Evolutionary conservation across 1,140 invertebrate species (phyloP), one percentile per base, ranked within the genome.

Genomic region (Anastrepha ludens): DNA sequence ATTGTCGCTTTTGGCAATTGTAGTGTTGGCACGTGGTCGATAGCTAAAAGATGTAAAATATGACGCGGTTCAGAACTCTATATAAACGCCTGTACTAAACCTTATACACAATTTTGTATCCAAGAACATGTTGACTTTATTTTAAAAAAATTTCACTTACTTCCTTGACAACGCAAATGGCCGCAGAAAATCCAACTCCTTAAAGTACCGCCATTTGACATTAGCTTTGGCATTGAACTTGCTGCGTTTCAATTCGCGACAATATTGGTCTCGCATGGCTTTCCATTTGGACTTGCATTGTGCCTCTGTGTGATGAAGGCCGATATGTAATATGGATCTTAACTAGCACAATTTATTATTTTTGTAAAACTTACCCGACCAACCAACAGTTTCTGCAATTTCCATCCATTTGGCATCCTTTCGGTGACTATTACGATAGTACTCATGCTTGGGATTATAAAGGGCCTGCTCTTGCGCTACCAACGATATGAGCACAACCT

Each of bases 281-380:
- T 93, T 93, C 92, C 92, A 93, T 41, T 93, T 93, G 4, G 90
- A 90, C 89, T 93, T 93, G 88, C 92, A 93, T 88, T 93, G 91
- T 3, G 62, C 62, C 47, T 89, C 92, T 93, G 41, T 58, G 60
- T 9, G 7, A 20, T 11, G 65, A 41, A 88, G 41, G 29, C 11
- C 6, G 11, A 55, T 55, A 55, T 55, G 50, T 55, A 55, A 55
- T 29, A 29, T 29, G 29, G 29, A 29, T 55, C 11, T 55, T 55
- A 0, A 3, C 0, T 55, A 29, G 50, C 50, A 0, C 6, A 20
- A 50, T 13, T 50, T 0, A 29, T 58, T 44, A 41, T 44, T 17
- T 44, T 13, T 8, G 2, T 8, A 29, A n/a, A 60, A 87, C 78
- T 86, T 87, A 93, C 92, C 92, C 41, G 92, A 87, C 92, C 92